These are phyloP conservation scores for Stylophora pistillata DNA, from an alignment of 64 coral and sea anemone genomes.

Conservation along the genomic window DNA sequence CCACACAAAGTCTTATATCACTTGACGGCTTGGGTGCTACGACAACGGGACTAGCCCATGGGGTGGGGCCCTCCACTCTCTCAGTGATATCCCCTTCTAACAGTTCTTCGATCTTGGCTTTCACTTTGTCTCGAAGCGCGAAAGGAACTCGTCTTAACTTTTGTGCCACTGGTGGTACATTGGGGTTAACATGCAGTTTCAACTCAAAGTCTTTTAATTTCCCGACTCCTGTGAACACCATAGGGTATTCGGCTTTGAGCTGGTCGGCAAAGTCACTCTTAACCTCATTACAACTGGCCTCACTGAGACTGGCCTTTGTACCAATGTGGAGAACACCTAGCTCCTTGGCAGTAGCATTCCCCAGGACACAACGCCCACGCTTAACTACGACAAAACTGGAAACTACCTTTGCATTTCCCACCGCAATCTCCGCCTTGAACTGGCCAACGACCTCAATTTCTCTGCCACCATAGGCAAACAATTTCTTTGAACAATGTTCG, in stretches of 20 bases:
- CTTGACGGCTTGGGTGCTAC: slow-evolving; percentile 11
- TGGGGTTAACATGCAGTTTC: too few species aligned
- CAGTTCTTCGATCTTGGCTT: too few species aligned
- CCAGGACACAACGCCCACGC: too few species aligned
- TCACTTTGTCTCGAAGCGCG: too few species aligned
- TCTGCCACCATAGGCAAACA: slow-evolving; percentile 37
- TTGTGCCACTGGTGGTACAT: too few species aligned
- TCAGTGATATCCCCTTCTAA: background rate
- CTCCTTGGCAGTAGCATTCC: background rate
- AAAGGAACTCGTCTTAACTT: too few species aligned
- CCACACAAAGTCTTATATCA: slow-evolving; percentile 5
- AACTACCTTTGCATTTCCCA: background rate
- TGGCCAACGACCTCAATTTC: slow-evolving; percentile 31
- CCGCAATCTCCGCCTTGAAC: slow-evolving; percentile 26
- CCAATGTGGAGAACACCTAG: background rate
- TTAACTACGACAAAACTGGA: background rate
- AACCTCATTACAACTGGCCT: background rate
- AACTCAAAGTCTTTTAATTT: slow-evolving; percentile 17
- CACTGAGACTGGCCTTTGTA: background rate
- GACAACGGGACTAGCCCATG: slow-evolving; percentile 10
- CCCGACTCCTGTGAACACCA: background rate
- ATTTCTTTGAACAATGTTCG: slow-evolving; percentile 29
- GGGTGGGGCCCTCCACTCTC: too few species aligned
- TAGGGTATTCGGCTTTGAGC: background rate
- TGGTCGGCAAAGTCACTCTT: background rate